Base-by-base conservation (phyloP, 2,888 invertebrate species). In the Eupeodes latifasciatus region DNA sequence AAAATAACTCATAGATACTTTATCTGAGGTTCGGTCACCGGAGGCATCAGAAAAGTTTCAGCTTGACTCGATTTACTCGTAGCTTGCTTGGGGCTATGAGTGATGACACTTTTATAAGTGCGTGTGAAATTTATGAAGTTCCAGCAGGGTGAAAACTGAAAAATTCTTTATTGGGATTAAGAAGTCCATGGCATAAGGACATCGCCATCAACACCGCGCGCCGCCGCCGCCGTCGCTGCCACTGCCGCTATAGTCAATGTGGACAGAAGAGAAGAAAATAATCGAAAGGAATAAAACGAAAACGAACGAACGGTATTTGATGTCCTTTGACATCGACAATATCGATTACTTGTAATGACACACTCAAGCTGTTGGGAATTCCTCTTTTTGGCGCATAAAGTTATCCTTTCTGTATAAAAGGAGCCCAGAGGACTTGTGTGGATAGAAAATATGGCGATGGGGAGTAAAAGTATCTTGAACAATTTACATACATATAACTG, bases 41-140 rank as follows among this genome's bases (percentile, higher is more conserved):
- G 40, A 40, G 40, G 9, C 40, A 9, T 27, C 40, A 59, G 59
- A 7, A 64, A 19, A 16, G 64, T 64, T n/a, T 16, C 67, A 44
- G 40, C 44, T 71, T 55, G 59, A 19, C 36, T 49, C 53, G 19
- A 27, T 61, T 75, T 47, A 11, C 67, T 40, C 53, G 69, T 47
- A 11, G 74, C 49, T 19, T 49, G 34, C 51, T 36, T 72, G 47
- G 53, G 59, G 72, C 55, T 67, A 69, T 69, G 80, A 80, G 75
- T 75, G 80, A 84, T 84, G 80, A 55, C 67, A 79, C 79, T 78
- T 57, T 69, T 47, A 72, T 27, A 59, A 64, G 71, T 84, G 84
- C 84, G 87, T 84, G 76, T 81, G 84, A 87, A 84, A 77, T 72
- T 72, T 81, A 74, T 87, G 71, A 71, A 49, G 66, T 64, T 81